Evolutionary conservation across 2,797 vertebrate genomes (phyloP).

Genomic region (Sebastes steindachneri): DNA sequence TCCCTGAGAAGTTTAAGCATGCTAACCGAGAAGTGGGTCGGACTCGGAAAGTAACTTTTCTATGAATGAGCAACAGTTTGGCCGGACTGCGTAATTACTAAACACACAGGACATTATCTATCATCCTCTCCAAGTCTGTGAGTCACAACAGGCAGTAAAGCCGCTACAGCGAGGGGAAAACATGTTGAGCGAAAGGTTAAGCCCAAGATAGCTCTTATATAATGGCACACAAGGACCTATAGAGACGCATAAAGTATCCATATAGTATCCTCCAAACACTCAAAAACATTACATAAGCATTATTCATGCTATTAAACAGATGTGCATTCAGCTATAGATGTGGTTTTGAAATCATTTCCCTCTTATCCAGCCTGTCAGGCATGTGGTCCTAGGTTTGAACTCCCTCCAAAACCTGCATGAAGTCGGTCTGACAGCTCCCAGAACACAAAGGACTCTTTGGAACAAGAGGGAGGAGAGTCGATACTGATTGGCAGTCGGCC

Average conservation of each 20-base stretch:
- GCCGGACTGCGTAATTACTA: slow-evolving; percentile 43
- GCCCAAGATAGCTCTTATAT: slow-evolving; percentile 17
- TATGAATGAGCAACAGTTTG: slow-evolving; percentile 71
- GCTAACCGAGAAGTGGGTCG: slow-evolving; percentile 48
- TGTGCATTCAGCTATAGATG: slow-evolving; percentile 48
- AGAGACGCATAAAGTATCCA: neutral
- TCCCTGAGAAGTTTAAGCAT: slow-evolving; percentile 57
- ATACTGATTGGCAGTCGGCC: slow-evolving; percentile 49
- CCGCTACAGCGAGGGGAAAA: slow-evolving; percentile 16
- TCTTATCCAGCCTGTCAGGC: slow-evolving; percentile 42
- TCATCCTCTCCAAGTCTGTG: slow-evolving; percentile 47
- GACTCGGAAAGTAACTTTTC: slow-evolving; percentile 37
- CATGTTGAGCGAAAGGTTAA: slow-evolving; percentile 19
- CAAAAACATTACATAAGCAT: slow-evolving; percentile 21
- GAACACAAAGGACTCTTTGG: slow-evolving; percentile 56
- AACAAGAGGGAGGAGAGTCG: slow-evolving; percentile 36
- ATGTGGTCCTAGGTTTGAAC: slow-evolving; percentile 55
- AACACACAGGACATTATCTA: slow-evolving; percentile 56
- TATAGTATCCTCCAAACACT: slow-evolving; percentile 16
- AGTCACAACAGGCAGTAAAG: slow-evolving; percentile 51
- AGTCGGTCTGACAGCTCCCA: slow-evolving; percentile 48
- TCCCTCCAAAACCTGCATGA: slow-evolving; percentile 39
- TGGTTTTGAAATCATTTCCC: slow-evolving; percentile 52
- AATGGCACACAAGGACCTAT: slow-evolving; percentile 18
- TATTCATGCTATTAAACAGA: slow-evolving; percentile 46